Percentiles rank a stretch among this genome's conserved stretches.
Conservation (phyloP, 2,797 vertebrate genomes). For the Acanthornis magna region DNA sequence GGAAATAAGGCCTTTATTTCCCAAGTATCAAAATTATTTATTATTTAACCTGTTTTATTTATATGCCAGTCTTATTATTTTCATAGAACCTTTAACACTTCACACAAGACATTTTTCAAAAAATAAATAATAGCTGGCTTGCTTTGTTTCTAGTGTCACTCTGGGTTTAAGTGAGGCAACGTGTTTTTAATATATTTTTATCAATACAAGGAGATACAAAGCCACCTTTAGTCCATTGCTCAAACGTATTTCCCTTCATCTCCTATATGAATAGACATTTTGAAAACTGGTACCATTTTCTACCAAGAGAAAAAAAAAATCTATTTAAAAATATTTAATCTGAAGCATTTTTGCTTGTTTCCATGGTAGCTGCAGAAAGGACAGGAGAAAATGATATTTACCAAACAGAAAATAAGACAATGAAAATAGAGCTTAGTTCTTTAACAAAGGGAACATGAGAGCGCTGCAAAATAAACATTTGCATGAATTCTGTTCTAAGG, state of each 20-base stretch:
- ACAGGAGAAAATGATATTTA: slow-evolving; percentile 57
- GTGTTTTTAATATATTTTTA: slow-evolving; percentile 28
- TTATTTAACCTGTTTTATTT: background rate
- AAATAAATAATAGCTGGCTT: background rate
- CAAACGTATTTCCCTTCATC: background rate
- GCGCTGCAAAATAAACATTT: background rate
- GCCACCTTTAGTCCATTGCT: background rate
- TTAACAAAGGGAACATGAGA: slow-evolving; percentile 32
- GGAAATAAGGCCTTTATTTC: background rate
- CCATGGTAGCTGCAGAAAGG: slow-evolving; percentile 71
- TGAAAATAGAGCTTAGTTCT: slow-evolving; percentile 49
- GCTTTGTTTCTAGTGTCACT: background rate
- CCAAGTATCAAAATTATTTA: background rate
- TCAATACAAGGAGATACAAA: background rate
- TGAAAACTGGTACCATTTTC: slow-evolving; percentile 7
- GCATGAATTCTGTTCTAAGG: slow-evolving; percentile 19
- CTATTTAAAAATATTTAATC: slow-evolving; percentile 65
- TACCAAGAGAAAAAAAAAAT: background rate
- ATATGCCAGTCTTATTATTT: background rate
- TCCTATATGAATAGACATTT: background rate
- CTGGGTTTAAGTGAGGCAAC: background rate
- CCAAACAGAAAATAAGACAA: slow-evolving; percentile 67
- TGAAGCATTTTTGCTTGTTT: slow-evolving; percentile 64
- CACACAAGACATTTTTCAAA: background rate
- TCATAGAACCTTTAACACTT: background rate